Percentiles rank a stretch among this genome's conserved stretches.
Conservation (phyloP, 2,888 invertebrate genomes). For the Phortica okadai region DNA sequence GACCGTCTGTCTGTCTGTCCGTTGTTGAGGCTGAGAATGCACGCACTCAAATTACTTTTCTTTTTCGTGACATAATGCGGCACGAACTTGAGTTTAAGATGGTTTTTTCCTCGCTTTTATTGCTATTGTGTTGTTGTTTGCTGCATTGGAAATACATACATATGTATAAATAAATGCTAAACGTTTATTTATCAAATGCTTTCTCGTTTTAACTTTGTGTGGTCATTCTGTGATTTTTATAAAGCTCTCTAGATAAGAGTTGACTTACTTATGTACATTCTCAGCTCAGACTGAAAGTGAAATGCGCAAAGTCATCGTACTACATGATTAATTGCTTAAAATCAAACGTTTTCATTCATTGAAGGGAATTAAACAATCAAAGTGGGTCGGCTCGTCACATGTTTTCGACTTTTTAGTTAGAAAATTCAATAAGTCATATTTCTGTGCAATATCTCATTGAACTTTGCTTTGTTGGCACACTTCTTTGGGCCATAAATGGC, state of each 20-base stretch:
- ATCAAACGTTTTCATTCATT: not conserved
- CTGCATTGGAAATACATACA: not conserved
- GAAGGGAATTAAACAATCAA: too few species aligned
- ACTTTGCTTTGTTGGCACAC: not conserved
- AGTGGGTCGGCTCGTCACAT: too few species aligned
- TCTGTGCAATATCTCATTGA: not conserved
- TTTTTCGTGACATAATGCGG: slow-evolving; percentile 64
- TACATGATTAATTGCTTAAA: slow-evolving; percentile 18
- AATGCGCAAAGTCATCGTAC: not conserved
- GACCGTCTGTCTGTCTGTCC: not conserved
- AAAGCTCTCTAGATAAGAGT: not conserved
- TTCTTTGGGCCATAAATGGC: slow-evolving; percentile 1
- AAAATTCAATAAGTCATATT: not conserved
- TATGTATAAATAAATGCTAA: slow-evolving; percentile 61
- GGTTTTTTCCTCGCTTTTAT: slow-evolving; percentile 3
- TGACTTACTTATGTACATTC: not conserved
- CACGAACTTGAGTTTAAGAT: slow-evolving; percentile 6
- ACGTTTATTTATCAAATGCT: slow-evolving; percentile 62
- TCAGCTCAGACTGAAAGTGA: not conserved
- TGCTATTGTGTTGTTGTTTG: not conserved
- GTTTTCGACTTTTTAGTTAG: too few species aligned
- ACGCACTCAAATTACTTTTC: slow-evolving; percentile 20
- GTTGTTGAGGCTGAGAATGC: not conserved
- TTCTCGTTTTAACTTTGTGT: not conserved
- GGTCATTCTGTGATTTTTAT: not conserved